Conservation (phyloP, 2,888 invertebrate species). For the Adineta ricciae region DNA sequence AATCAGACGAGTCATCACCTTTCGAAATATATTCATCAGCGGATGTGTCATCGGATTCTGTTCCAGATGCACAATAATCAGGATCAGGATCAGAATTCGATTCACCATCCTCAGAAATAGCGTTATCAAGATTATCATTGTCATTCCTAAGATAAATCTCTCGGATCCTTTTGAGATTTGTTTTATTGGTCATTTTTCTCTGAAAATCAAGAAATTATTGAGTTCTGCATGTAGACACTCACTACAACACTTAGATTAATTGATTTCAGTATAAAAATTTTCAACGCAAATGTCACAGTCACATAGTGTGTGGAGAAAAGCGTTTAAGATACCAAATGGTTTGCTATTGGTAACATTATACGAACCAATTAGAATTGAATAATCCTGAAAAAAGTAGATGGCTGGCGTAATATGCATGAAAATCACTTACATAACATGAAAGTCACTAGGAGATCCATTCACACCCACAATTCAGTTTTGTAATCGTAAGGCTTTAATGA, state of each 20-base stretch:
- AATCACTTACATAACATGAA: not conserved
- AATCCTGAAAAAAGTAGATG: not conserved
- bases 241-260: no score
- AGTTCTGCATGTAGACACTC: no score
- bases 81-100: not conserved
- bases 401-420: not conserved
- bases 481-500: not conserved
- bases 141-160: not conserved
- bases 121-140: not conserved
- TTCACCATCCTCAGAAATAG: not conserved
- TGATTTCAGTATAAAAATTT: no score
- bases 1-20: not conserved
- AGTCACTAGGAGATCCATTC: not conserved
- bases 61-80: not conserved
- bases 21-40: not conserved
- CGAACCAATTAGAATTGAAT: not conserved
- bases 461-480: not conserved
- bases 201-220: not conserved
- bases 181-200: not conserved
- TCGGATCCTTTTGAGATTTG: not conserved
- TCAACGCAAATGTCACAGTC: no score
- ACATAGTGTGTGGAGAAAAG: no score
- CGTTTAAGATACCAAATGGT: not conserved
- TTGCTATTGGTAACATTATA: not conserved
- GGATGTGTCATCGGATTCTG: not conserved